Evolutionary conservation across 1,140 invertebrate genomes (phyloP).

Genomic region (Drosophila carrolli): DNA sequence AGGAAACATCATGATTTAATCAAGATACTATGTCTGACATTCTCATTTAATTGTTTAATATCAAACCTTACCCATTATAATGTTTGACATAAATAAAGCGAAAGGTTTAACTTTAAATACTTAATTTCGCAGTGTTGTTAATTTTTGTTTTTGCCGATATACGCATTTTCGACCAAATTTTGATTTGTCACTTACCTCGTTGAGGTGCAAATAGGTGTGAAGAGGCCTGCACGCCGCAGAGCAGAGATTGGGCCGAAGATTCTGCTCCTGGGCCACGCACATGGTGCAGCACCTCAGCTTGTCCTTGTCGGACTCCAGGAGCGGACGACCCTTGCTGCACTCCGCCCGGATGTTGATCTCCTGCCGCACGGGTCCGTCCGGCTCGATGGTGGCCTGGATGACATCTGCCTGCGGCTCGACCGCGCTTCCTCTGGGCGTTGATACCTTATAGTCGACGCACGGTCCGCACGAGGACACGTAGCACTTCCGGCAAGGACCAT

Average conservation of each 20-base stretch:
- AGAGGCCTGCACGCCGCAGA: constrained; percentile 42
- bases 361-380: constrained; percentile 27
- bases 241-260: constrained; percentile 43
- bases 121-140: no score
- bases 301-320: not conserved
- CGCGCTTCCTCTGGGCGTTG: not conserved
- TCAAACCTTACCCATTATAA: no score
- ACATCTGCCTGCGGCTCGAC: constrained; percentile 11
- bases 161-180: no score
- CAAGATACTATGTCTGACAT: no score
- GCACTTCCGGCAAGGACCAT: constrained; percentile 26
- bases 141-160: no score
- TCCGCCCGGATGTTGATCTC: constrained; percentile 30
- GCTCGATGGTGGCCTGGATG: constrained; percentile 14
- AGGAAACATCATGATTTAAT: no score
- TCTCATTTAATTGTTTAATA: no score
- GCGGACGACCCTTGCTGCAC: constrained; percentile 21
- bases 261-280: constrained; percentile 38
- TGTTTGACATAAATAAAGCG: no score
- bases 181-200: constrained; percentile 37
- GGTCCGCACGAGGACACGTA: constrained; percentile 21
- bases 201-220: constrained; percentile 41
- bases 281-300: constrained; percentile 27
- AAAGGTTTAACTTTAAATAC: no score
- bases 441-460: constrained; percentile 38